Percentiles rank a stretch among this genome's conserved stretches.
phyloP scores from a whole-genome alignment of 2,888 invertebrate species.

The Caenorhabditis doughertyi region DNA sequence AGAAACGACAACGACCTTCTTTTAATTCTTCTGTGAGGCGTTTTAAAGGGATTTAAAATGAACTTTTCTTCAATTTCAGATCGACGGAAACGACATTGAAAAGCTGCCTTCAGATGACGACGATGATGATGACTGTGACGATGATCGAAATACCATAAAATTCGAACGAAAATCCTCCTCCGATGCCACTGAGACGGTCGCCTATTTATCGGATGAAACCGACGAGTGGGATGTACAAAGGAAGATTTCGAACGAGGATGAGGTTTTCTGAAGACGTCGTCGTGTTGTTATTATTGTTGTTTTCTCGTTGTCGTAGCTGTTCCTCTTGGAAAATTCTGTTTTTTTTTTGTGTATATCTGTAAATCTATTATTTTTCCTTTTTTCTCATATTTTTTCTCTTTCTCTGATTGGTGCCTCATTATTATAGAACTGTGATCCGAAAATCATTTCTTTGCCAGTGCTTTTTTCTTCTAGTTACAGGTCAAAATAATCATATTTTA shows the following conservation, averaged over 20 bases:
- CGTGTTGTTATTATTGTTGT: background rate
- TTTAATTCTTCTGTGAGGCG: conserved; percentile 41
- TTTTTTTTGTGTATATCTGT: conserved; percentile 26
- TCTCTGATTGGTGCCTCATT: conserved; percentile 5
- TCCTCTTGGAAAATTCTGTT: conserved; percentile 3
- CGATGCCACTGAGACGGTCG: background rate
- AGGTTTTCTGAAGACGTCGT: conserved; percentile 15
- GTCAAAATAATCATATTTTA: conserved; percentile 6
- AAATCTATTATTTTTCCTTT: conserved; percentile 27
- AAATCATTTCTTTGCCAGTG: conserved; percentile 21
- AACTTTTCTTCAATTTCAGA: conserved; percentile 9
- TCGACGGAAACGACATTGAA: conserved; percentile 46
- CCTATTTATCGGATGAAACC: conserved; percentile 44
- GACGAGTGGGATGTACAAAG: conserved; percentile 51
- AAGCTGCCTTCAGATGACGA: conserved; percentile 28
- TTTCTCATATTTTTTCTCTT: conserved; percentile 13
- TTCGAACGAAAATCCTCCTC: conserved; percentile 6
- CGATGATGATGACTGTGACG: background rate
- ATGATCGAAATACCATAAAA: conserved; percentile 7
- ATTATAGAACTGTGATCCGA: conserved; percentile 9
- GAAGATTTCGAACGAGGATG: conserved; percentile 10
- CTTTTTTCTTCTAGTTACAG: conserved; percentile 8
- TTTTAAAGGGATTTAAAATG: no score
- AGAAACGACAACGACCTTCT: conserved; percentile 32
- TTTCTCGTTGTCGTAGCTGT: conserved; percentile 37